phyloP scores from a whole-genome alignment of 1,140 invertebrate species.

The Trachymyrmex septentrionalis region DNA sequence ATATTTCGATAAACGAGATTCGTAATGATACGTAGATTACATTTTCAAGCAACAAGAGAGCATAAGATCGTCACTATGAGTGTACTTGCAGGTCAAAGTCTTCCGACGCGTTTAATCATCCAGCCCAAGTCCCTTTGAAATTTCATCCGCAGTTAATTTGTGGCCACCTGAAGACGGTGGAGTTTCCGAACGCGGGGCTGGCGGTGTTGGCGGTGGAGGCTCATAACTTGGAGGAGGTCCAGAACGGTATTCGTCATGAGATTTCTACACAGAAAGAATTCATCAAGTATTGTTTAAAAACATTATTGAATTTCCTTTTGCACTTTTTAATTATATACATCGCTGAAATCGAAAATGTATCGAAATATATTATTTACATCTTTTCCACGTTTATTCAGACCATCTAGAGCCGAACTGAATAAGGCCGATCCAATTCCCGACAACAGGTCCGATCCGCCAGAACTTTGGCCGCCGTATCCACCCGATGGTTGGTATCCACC shows the following conservation, averaged over 20 bases:
- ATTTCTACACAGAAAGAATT: conserved; percentile 64
- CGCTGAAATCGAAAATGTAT: background rate
- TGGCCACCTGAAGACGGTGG: conserved; percentile 73
- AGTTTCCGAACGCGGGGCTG: conserved; percentile 50
- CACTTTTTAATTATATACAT: conserved; percentile 5
- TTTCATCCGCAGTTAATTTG: conserved; percentile 83
- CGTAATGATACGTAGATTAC: background rate
- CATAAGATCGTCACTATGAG: conserved; percentile 20
- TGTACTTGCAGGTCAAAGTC: background rate
- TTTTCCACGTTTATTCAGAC: conserved; percentile 80
- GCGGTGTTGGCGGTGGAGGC: conserved; percentile 50
- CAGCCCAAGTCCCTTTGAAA: conserved; percentile 84
- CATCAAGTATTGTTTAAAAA: conserved; percentile 26
- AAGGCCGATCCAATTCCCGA: conserved; percentile 81
- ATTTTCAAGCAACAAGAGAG: conserved; percentile 48
- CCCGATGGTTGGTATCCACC: conserved; percentile 75
- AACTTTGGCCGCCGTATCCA: conserved; percentile 69
- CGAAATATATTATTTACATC: conserved; percentile 73
- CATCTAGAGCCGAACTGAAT: conserved; percentile 82
- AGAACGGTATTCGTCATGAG: conserved; percentile 60
- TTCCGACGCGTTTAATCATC: conserved; percentile 73
- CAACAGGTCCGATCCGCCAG: conserved; percentile 77
- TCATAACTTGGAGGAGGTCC: conserved; percentile 59
- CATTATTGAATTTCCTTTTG: background rate
- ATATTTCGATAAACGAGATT: conserved; percentile 11